Percentiles rank a stretch among this genome's conserved stretches.
Evolutionary conservation across 2,888 invertebrate species (phyloP).

Genomic region (Rhagophthalmus giganteus): DNA sequence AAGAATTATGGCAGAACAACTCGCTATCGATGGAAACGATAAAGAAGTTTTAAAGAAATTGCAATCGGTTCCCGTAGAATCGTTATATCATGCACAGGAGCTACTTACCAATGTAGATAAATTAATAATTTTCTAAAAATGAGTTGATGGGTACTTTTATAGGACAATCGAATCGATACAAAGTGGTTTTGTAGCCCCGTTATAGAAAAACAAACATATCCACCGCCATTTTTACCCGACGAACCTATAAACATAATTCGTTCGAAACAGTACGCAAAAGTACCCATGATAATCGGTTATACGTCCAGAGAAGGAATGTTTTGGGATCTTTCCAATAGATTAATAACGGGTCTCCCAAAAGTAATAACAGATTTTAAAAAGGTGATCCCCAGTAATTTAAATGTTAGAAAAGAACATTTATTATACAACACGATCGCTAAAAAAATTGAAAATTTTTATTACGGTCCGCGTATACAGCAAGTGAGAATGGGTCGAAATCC

Average conservation of each 20-base stretch:
- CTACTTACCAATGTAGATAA: conserved; percentile 29
- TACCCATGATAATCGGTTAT: conserved; percentile 31
- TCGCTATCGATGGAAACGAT: conserved; percentile 39
- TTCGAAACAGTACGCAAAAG: conserved; percentile 38
- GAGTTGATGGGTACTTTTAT: neutral
- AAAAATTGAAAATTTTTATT: conserved; percentile 21
- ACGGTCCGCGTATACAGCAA: conserved; percentile 9
- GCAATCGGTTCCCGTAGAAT: conserved; percentile 28
- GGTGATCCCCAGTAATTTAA: conserved; percentile 20
- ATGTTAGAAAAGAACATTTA: conserved; percentile 11
- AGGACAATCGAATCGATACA: conserved; percentile 13
- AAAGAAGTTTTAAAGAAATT: conserved; percentile 50
- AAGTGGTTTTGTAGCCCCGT: conserved; percentile 31
- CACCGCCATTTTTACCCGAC: conserved; percentile 39
- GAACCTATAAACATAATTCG: conserved; percentile 44
- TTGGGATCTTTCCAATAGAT: conserved; percentile 18
- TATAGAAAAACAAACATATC: conserved; percentile 35
- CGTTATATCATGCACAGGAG: conserved; percentile 28
- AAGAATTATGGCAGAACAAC: conserved; percentile 5
- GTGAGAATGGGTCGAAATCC: conserved; percentile 13
- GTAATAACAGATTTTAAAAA: conserved; percentile 17
- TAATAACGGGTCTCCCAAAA: conserved; percentile 12
- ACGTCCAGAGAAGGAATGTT: conserved; percentile 25
- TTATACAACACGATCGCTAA: conserved; percentile 18
- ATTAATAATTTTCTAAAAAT: neutral